phyloP scores from a whole-genome alignment of 92 coral and sea anemone species.

The Plumapathes pennacea region DNA sequence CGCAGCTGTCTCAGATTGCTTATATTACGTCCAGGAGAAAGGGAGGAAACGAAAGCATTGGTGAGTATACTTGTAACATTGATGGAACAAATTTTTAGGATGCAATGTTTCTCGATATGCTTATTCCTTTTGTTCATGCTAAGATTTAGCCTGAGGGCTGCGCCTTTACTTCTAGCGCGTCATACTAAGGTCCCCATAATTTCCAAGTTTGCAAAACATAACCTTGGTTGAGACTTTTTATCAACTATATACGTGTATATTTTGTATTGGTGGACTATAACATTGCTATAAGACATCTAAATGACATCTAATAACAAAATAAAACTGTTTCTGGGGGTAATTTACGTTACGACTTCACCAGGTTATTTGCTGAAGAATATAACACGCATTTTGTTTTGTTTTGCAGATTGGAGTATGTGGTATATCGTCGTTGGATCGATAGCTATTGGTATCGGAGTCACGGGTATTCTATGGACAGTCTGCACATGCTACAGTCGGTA shows the following conservation, averaged over 20 bases:
- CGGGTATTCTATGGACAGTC: conserved; percentile 88
- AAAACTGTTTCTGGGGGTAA: too few relatives aligned
- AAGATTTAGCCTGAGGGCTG: too few relatives aligned
- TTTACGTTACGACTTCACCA: background rate
- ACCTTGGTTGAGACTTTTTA: too few relatives aligned
- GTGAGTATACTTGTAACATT: conserved; percentile 7
- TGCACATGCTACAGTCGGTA: conserved; percentile 86
- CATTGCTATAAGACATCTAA: too few relatives aligned
- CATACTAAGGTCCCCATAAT: too few relatives aligned
- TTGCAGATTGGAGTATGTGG: conserved; percentile 92
- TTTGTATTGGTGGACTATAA: too few relatives aligned
- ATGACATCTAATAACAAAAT: too few relatives aligned
- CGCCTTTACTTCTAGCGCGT: too few relatives aligned
- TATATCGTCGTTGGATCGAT: conserved; percentile 89
- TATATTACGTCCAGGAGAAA: conserved; percentile 84
- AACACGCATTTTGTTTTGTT: background rate
- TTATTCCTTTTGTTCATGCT: too few relatives aligned
- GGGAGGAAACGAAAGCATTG: conserved; percentile 50
- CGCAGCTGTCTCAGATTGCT: conserved; percentile 86
- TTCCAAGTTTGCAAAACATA: too few relatives aligned
- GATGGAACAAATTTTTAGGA: background rate
- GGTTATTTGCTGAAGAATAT: background rate
- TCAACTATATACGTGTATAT: too few relatives aligned
- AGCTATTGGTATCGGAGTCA: conserved; percentile 81
- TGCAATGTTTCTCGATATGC: background rate